Evolutionary conservation across 1,140 invertebrate species (phyloP), one percentile per base, ranked within the genome.

Genomic region (Aphis gossypii): DNA sequence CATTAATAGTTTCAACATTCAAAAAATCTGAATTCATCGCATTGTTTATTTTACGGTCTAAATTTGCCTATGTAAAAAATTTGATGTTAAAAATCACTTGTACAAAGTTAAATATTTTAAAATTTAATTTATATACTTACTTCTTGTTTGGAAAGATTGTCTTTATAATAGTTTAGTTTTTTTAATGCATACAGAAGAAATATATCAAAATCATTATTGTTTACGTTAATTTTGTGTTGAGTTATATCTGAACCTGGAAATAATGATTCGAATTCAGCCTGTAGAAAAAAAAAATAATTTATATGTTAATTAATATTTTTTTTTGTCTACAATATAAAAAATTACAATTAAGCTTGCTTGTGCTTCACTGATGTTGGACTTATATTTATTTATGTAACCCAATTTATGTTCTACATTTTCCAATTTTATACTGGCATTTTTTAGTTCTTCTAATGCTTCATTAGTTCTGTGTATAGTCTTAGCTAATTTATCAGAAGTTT

Each of bases 141-240:
- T 30, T 92, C 91, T 48, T 51, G 68, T 84, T 92, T 92, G 21
- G 91, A 48, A 51, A 92, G 68, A 7, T 83, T 48, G 9, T 92
- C 46, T 83, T 92, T n/a, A 84, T 83, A 92, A 82, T 92, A 51
- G 35, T 84, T 92, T 54, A 92, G n/a, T 48, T 84, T 92, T 84
- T 92, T 92, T 23, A 92, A 38, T 11, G 91, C 91, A 84, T 92
- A 92, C 20, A 92, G 23, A 25, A 92, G 91, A 92, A 92, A 92
- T 48, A 92, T 30, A 51, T 92, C 91, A 84, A 82, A 84, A 83
- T 92, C 91, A 41, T 51, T 83, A 30, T 92, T 92, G 21, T 51
- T 38, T 7, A 51, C 4, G 41, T 92, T 92, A 92, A 51, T 92
- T 84, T 54, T 92, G 18, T 46, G 68, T 92, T 92, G 91, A 83